Evolutionary conservation across 1,140 invertebrate species (phyloP).

Genomic region (Dreissena polymorpha): DNA sequence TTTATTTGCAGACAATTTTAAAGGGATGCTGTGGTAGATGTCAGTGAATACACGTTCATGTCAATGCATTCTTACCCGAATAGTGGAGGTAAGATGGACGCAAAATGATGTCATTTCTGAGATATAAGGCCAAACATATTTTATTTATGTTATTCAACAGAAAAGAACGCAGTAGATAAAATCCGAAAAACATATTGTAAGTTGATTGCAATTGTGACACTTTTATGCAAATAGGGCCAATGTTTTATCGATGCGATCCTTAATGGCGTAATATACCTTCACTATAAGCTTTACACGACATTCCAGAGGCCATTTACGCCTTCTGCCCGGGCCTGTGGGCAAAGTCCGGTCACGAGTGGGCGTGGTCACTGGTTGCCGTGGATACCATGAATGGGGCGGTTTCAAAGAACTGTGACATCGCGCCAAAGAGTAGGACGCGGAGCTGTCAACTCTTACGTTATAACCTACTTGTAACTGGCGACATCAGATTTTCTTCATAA

Average conservation of each 20-base stretch:
- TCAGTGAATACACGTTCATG: slow-evolving; percentile 49
- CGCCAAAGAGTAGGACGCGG: slow-evolving; percentile 23
- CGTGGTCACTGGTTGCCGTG: slow-evolving; percentile 39
- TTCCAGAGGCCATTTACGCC: slow-evolving; percentile 31
- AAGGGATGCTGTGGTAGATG: slow-evolving; percentile 32
- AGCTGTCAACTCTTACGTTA: too few relatives aligned
- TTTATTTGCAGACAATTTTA: slow-evolving; percentile 40
- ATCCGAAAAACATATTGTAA: neutral
- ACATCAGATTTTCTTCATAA: too few relatives aligned
- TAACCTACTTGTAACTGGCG: too few relatives aligned
- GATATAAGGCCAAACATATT: neutral
- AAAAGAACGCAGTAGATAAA: neutral
- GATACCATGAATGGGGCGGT: slow-evolving; percentile 26
- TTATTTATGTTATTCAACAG: neutral
- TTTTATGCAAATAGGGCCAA: too few relatives aligned
- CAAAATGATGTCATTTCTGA: neutral
- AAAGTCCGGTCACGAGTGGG: slow-evolving; percentile 3
- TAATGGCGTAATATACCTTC: neutral
- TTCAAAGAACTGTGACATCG: slow-evolving; percentile 40
- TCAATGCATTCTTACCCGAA: slow-evolving; percentile 42
- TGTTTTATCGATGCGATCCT: neutral
- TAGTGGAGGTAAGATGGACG: slow-evolving; percentile 15
- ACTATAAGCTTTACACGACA: too few relatives aligned
- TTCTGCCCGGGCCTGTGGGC: slow-evolving; percentile 47
- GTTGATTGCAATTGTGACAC: neutral